Conservation (phyloP, 2,888 invertebrate genomes). For the Morinoia aosen region DNA sequence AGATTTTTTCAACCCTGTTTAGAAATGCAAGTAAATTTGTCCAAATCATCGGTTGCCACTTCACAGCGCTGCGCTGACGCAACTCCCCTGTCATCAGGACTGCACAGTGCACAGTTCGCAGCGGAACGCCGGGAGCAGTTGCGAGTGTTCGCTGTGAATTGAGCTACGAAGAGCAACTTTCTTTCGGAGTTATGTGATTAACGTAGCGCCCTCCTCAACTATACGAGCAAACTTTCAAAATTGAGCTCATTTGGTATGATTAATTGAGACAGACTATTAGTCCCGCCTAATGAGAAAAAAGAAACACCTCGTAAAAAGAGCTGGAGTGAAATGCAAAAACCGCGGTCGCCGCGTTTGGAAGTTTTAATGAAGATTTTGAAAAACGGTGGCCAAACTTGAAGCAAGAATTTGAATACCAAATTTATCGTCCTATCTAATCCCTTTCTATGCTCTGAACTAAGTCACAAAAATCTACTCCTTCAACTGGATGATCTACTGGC, state of each 20-base stretch:
- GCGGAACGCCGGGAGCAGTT: background rate
- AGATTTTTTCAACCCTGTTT: background rate
- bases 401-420: conserved; percentile 16
- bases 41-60: background rate
- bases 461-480: background rate
- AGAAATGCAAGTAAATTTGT: background rate
- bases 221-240: conserved; percentile 40
- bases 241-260: conserved; percentile 37
- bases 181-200: background rate
- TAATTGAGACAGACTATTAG: conserved; percentile 34
- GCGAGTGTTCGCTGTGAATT: background rate
- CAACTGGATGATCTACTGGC: background rate
- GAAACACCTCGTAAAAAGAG: conserved; percentile 9
- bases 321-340: conserved; percentile 22
- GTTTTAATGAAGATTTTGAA: conserved; percentile 39
- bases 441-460: background rate
- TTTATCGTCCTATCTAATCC: background rate
- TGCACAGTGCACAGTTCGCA: background rate
- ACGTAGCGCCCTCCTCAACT: background rate
- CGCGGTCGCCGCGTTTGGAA: background rate
- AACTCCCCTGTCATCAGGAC: background rate
- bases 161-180: conserved; percentile 24
- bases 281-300: conserved; percentile 29
- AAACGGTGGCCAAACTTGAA: background rate
- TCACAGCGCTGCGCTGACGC: background rate